A percentile compares a stretch with the other conserved stretches of the same genome.
Evolutionary conservation across 2,113 vertebrate genomes (phyloP).

Genomic region (Hipposideros armiger): DNA sequence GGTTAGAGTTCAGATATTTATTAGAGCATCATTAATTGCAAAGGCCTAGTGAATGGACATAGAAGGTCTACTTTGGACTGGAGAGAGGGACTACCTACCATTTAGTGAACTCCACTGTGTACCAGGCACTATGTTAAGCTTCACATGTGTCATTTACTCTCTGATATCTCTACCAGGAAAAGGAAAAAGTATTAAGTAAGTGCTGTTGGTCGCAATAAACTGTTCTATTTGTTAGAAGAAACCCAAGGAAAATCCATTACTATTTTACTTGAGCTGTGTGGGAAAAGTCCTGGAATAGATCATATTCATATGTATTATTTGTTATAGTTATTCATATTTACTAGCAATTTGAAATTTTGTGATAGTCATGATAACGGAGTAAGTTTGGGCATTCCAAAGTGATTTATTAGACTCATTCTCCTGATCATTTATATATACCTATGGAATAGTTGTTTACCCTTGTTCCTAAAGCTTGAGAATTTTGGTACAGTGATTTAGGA

Average conservation of each 20-base stretch:
- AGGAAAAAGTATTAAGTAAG: background rate
- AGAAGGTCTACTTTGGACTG: background rate
- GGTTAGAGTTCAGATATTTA: background rate
- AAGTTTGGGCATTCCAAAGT: conserved; percentile 27
- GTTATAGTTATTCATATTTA: background rate
- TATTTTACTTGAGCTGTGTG: conserved; percentile 16
- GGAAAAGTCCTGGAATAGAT: background rate
- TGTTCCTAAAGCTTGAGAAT: conserved; percentile 30
- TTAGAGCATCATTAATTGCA: background rate
- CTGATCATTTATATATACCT: conserved; percentile 14
- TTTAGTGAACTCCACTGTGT: background rate
- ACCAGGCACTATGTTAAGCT: background rate
- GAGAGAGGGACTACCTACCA: background rate
- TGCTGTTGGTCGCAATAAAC: background rate
- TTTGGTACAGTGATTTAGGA: background rate
- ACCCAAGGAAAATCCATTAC: background rate
- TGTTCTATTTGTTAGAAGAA: conserved; percentile 16
- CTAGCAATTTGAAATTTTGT: conserved; percentile 36
- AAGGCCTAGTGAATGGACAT: background rate
- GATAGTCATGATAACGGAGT: background rate
- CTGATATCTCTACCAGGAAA: background rate
- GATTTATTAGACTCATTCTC: conserved; percentile 14
- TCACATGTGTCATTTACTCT: background rate
- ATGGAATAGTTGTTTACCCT: background rate
- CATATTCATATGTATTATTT: background rate